Conservation (phyloP, 2,797 vertebrate genomes). For the Melanotaenia nigrans region DNA sequence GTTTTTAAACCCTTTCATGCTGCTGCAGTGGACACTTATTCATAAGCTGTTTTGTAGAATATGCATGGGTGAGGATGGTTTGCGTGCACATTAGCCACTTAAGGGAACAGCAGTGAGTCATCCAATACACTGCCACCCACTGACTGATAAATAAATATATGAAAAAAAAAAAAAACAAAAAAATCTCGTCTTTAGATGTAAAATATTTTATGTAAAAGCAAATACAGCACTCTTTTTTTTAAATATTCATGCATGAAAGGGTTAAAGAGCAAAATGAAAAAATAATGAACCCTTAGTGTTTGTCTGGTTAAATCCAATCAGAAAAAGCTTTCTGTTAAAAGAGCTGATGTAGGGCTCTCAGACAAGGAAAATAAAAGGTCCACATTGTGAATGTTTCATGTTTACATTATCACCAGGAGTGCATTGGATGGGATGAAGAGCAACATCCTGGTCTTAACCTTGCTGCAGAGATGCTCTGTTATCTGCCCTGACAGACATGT, state of each 20-base stretch:
- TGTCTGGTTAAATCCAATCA: conserved; percentile 9
- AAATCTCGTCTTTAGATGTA: too few relatives aligned
- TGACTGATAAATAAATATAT: background rate
- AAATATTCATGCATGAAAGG: too few relatives aligned
- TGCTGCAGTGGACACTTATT: too few relatives aligned
- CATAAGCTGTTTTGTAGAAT: too few relatives aligned
- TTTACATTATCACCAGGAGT: background rate
- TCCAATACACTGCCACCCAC: too few relatives aligned
- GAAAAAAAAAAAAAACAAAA: background rate
- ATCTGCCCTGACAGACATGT: conserved; percentile 56
- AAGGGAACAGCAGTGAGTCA: too few relatives aligned
- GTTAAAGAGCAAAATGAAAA: background rate
- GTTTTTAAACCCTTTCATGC: too few relatives aligned
- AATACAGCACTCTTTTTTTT: too few relatives aligned
- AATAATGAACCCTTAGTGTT: background rate
- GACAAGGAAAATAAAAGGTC: conserved; percentile 10
- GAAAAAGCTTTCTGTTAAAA: background rate
- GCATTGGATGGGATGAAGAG: conserved; percentile 48
- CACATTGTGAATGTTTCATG: conserved; percentile 47
- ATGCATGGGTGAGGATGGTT: too few relatives aligned
- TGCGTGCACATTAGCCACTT: too few relatives aligned
- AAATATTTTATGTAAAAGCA: too few relatives aligned
- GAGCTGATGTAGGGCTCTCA: conserved; percentile 12
- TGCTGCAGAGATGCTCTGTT: conserved; percentile 46
- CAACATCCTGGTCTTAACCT: conserved; percentile 52